These are phyloP conservation scores for Callionymus lyra DNA, from an alignment of 2,113 vertebrate genomes.

Conservation along the genomic window DNA sequence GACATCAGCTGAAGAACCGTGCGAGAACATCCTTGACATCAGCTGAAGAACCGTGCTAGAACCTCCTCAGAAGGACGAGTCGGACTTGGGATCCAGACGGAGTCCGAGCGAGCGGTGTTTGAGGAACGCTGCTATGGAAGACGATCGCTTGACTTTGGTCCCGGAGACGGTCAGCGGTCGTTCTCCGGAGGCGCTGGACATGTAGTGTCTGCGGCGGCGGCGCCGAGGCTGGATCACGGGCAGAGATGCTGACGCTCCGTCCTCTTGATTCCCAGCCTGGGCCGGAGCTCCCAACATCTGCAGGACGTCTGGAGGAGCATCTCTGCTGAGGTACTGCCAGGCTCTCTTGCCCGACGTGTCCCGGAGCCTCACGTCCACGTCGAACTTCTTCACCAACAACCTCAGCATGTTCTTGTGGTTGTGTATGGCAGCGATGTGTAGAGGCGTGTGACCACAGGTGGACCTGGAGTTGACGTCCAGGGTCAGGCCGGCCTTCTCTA, in stretches of 20 bases:
- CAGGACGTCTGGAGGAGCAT: slow-evolving; percentile 63
- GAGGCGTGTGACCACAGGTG: slow-evolving; percentile 78
- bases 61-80: not conserved
- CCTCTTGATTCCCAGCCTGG: not conserved
- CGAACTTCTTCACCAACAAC: slow-evolving; percentile 76
- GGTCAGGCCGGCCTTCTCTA: slow-evolving; percentile 54
- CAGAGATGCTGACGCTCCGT: not conserved
- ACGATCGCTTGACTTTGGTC: slow-evolving; percentile 51
- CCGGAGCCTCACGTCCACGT: slow-evolving; percentile 69
- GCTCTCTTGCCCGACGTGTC: slow-evolving; percentile 79
- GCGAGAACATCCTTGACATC: too few relatives aligned
- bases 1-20: too few relatives aligned
- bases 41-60: too few relatives aligned
- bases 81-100: slow-evolving; percentile 19
- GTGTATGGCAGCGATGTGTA: slow-evolving; percentile 88
- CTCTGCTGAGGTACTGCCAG: slow-evolving; percentile 79
- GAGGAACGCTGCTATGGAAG: slow-evolving; percentile 59
- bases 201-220: slow-evolving; percentile 3
- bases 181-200: slow-evolving; percentile 13
- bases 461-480: slow-evolving; percentile 74
- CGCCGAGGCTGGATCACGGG: not conserved
- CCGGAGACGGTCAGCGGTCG: slow-evolving; percentile 2
- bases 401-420: slow-evolving; percentile 73
- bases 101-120: slow-evolving; percentile 53
- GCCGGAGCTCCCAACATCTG: slow-evolving; percentile 74